phyloP scores from a whole-genome alignment of 2,113 vertebrate genomes.

The Hemicordylus capensis region DNA sequence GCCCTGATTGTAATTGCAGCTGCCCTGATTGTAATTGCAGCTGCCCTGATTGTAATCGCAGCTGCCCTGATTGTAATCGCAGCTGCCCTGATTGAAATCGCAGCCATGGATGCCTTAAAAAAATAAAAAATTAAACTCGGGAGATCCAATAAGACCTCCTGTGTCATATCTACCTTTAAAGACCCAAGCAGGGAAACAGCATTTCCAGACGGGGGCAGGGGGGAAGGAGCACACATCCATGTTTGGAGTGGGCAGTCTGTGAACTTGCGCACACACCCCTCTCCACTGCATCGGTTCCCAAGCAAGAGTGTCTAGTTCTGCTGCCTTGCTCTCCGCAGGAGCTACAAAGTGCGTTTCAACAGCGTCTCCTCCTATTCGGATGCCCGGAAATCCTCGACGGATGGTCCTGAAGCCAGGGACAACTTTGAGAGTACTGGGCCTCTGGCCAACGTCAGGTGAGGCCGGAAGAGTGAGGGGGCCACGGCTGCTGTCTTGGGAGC shows the following conservation, averaged over 20 bases:
- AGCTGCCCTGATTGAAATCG: too few relatives aligned
- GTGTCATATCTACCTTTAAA: neutral
- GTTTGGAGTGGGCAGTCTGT: neutral
- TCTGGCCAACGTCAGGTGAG: conserved; percentile 94
- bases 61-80: too few relatives aligned
- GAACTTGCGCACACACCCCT: neutral
- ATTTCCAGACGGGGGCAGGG: neutral
- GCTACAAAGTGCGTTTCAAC: conserved; percentile 98
- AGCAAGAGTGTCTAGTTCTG: fast-evolving
- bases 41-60: too few relatives aligned
- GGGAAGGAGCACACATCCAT: neutral
- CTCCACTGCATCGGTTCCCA: neutral
- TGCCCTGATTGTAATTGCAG: too few relatives aligned
- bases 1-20: too few relatives aligned
- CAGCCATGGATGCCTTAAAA: too few relatives aligned
- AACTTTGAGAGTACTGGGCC: conserved; percentile 96
- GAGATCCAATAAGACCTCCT: neutral
- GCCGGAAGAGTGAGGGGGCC: fast-evolving
- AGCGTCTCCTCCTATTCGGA: conserved; percentile 96
- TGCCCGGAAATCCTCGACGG: conserved; percentile 88
- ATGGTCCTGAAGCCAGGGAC: conserved; percentile 86
- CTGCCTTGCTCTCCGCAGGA: conserved; percentile 72
- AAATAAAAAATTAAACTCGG: too few relatives aligned
- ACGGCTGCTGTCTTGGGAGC: neutral
- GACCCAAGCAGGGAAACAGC: neutral